Percentiles rank a stretch among this genome's conserved stretches.
phyloP scores from a whole-genome alignment of 2,113 vertebrate species.

The Seriola quinqueradiata region DNA sequence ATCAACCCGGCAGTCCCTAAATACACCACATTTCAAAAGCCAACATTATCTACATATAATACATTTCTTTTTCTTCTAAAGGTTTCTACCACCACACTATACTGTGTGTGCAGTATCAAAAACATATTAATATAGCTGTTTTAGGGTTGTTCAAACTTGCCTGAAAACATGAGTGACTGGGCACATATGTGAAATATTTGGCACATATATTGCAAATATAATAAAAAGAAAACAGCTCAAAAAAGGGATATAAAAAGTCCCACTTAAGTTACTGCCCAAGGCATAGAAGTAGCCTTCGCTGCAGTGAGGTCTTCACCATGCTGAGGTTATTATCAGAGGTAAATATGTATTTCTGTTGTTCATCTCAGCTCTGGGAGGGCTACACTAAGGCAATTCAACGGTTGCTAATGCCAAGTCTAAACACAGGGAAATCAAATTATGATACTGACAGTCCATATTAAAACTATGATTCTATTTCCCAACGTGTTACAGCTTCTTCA shows the following conservation, averaged over 20 bases:
- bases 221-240: constrained; percentile 42
- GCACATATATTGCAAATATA: constrained; percentile 60
- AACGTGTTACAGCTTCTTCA: constrained; percentile 5
- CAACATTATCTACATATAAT: not conserved
- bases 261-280: constrained; percentile 34
- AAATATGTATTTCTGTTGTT: constrained; percentile 54
- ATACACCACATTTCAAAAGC: constrained; percentile 37
- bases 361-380: constrained; percentile 59
- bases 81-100: not conserved
- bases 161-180: constrained; percentile 48
- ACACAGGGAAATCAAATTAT: constrained; percentile 51
- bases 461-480: constrained; percentile 46
- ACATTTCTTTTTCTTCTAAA: not conserved
- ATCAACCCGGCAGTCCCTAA: not conserved
- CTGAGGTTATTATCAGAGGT: constrained; percentile 60
- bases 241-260: constrained; percentile 42
- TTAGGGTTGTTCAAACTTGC: constrained; percentile 10
- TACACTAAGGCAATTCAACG: constrained; percentile 78
- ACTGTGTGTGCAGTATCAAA: constrained; percentile 23
- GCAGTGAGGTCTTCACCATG: constrained; percentile 25
- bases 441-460: constrained; percentile 43
- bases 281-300: constrained; percentile 47
- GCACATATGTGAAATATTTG: constrained; percentile 68
- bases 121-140: not conserved
- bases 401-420: constrained; percentile 55